phyloP scores from a whole-genome alignment of 2,797 vertebrate genomes.

The Garrulus glandarius region DNA sequence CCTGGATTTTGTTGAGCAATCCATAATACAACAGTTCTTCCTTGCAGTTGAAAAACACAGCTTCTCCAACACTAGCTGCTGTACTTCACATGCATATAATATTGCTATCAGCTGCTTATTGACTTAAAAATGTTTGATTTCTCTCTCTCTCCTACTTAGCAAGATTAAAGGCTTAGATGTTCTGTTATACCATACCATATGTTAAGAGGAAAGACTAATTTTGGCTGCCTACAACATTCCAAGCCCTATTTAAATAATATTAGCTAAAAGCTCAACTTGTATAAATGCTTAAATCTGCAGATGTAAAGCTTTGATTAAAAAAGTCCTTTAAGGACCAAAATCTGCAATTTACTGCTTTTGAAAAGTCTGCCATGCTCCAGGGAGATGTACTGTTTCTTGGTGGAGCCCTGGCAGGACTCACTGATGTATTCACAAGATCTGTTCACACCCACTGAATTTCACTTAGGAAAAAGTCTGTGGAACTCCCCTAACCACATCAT shows the following conservation, averaged over 20 bases:
- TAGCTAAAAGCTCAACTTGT: constrained; percentile 14
- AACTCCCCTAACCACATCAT: neutral
- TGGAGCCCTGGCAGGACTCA: neutral
- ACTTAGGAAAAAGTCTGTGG: neutral
- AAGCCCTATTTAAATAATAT: constrained; percentile 50
- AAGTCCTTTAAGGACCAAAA: constrained; percentile 32
- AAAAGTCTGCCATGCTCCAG: constrained; percentile 10
- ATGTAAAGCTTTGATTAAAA: constrained; percentile 27
- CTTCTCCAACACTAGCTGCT: constrained; percentile 30
- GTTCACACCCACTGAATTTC: constrained; percentile 17
- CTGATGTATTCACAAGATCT: neutral
- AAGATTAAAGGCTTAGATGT: constrained; percentile 59
- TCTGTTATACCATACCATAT: constrained; percentile 35
- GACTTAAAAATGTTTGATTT: constrained; percentile 48
- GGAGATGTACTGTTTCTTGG: constrained; percentile 28
- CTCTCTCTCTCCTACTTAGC: constrained; percentile 49
- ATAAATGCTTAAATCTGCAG: constrained; percentile 54
- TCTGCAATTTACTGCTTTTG: constrained; percentile 24
- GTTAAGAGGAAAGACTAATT: constrained; percentile 44
- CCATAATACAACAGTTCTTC: constrained; percentile 25
- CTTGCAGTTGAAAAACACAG: constrained; percentile 7
- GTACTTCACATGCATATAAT: constrained; percentile 21
- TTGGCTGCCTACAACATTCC: constrained; percentile 47
- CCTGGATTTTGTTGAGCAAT: constrained; percentile 32
- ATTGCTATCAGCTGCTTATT: constrained; percentile 46